These are phyloP conservation scores for Leptobrachium leishanense DNA, from an alignment of 2,113 vertebrate species.

Conservation along the genomic window DNA sequence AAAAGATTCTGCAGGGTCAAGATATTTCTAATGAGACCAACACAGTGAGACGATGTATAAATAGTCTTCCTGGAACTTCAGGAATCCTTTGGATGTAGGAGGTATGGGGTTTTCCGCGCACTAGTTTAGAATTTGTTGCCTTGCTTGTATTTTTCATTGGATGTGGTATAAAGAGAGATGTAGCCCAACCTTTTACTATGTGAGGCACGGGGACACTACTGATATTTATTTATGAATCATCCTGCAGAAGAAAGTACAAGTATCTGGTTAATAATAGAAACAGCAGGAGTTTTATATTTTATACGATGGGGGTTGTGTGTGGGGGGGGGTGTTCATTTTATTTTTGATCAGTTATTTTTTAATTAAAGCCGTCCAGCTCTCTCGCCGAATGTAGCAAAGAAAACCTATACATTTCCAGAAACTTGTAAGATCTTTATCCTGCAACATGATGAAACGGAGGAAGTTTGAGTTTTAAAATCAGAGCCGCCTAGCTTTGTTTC, in stretches of 20 bases:
- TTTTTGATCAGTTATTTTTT: conserved; percentile 52
- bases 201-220: not conserved
- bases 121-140: not conserved
- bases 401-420: conserved; percentile 54
- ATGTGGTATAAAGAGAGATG: not conserved
- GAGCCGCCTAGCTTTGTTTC: conserved; percentile 64
- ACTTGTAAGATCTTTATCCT: conserved; percentile 58
- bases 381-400: conserved; percentile 29
- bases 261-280: conserved; percentile 39
- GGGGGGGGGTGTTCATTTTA: not conserved
- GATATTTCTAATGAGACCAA: no score
- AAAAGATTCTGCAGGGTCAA: no score
- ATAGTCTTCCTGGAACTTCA: no score
- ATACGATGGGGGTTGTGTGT: not conserved
- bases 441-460: conserved; percentile 63
- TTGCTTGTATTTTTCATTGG: not conserved
- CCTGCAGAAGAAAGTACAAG: conserved; percentile 27
- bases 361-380: conserved; percentile 54
- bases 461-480: conserved; percentile 62
- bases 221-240: conserved; percentile 26
- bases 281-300: conserved; percentile 31
- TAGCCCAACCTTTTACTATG: conserved; percentile 4
- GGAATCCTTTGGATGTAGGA: no score
- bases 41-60: no score
- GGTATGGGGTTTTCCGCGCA: not conserved